Evolutionary conservation across 2,888 invertebrate species (phyloP).

Genomic region (Axea sp.): DNA sequence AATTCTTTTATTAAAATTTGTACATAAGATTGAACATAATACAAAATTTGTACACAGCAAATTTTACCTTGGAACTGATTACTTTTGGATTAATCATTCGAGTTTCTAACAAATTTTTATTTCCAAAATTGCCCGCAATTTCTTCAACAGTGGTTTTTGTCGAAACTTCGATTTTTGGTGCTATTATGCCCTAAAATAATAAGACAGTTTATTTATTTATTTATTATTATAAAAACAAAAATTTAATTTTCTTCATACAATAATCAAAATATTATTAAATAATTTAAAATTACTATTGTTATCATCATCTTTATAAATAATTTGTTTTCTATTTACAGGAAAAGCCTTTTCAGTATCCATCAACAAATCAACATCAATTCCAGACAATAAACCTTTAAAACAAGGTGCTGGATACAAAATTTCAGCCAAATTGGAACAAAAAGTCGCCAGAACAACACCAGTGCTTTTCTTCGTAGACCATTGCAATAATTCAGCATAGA

Average conservation of each 20-base stretch:
- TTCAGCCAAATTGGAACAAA: constrained; percentile 83
- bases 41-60: neutral
- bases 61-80: constrained; percentile 75
- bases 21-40: too few species aligned
- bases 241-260: too few species aligned
- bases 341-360: constrained; percentile 85
- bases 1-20: neutral
- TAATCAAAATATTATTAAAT: too few species aligned
- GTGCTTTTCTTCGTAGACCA: constrained; percentile 78
- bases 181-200: constrained; percentile 83
- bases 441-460: constrained; percentile 83
- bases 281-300: too few species aligned
- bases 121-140: constrained; percentile 74
- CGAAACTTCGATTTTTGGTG: constrained; percentile 86
- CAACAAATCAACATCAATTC: constrained; percentile 83
- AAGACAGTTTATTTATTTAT: neutral
- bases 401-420: constrained; percentile 84
- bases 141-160: constrained; percentile 86
- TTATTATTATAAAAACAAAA: too few species aligned
- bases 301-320: too few species aligned
- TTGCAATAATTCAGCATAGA: constrained; percentile 85
- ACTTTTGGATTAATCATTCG: constrained; percentile 78
- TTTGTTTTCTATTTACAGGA: too few species aligned
- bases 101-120: constrained; percentile 56
- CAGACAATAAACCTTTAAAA: constrained; percentile 81